A percentile compares a stretch with the other conserved stretches of the same genome.
Conservation (phyloP, 2,888 invertebrate genomes). For the Callimorpha dominula region DNA sequence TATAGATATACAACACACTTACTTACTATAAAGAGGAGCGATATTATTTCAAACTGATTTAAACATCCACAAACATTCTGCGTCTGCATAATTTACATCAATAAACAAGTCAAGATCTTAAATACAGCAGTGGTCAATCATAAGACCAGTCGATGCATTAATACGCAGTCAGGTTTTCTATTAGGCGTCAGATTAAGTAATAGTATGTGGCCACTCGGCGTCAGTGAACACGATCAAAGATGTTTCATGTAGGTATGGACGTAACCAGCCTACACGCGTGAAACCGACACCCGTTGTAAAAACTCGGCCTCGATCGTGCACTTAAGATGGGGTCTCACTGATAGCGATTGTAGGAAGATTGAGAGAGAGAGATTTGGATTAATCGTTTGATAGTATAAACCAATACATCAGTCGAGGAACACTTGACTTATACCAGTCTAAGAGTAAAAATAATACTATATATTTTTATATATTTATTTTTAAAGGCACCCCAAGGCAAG, state of each 20-base stretch:
- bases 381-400: background rate
- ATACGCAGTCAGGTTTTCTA: constrained; percentile 9
- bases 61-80: background rate
- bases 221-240: constrained; percentile 39
- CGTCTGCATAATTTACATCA: background rate
- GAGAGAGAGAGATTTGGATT: background rate
- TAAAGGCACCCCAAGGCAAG: too few species aligned
- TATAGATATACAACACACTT: background rate
- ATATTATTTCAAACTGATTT: too few species aligned
- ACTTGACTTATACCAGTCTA: background rate
- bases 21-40: background rate
- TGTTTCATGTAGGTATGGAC: constrained; percentile 54
- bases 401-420: background rate
- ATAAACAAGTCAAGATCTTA: background rate
- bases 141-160: background rate
- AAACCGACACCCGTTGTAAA: constrained; percentile 71
- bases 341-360: constrained; percentile 35
- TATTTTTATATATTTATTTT: too few species aligned
- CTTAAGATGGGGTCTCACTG: constrained; percentile 39
- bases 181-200: constrained; percentile 39
- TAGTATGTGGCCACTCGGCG: constrained; percentile 20
- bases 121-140: background rate
- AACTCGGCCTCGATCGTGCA: constrained; percentile 64
- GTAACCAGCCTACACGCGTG: constrained; percentile 65
- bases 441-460: too few species aligned